These are phyloP conservation scores for Chouioia cunea DNA, from an alignment of 2,888 invertebrate species.

Conservation along the genomic window DNA sequence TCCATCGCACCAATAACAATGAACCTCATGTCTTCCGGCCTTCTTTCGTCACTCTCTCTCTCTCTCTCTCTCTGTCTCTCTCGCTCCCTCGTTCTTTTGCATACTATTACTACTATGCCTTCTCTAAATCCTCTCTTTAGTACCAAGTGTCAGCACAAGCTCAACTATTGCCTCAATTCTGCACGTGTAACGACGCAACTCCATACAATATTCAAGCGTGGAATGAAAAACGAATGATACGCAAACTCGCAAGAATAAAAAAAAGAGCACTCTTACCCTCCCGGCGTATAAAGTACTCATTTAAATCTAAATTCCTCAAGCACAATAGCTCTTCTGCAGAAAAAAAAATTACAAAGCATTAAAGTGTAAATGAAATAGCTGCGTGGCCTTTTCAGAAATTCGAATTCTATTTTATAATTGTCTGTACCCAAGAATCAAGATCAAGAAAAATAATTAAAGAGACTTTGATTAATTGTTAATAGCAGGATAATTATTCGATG, in stretches of 20 bases:
- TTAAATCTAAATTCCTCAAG: no score
- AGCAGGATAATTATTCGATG: slow-evolving; percentile 33
- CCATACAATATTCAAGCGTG: slow-evolving; percentile 10
- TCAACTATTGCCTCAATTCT: background rate
- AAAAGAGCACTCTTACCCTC: no score
- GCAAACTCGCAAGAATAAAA: no score
- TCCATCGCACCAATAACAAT: slow-evolving; percentile 36
- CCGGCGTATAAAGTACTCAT: no score
- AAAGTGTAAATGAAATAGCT: no score
- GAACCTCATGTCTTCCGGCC: slow-evolving; percentile 17
- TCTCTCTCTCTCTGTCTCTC: slow-evolving; percentile 13
- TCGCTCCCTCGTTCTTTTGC: slow-evolving; percentile 3
- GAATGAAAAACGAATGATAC: slow-evolving; percentile 34
- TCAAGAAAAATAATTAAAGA: slow-evolving; percentile 26
- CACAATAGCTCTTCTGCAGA: background rate
- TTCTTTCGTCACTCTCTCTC: slow-evolving; percentile 1
- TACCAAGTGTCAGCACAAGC: slow-evolving; percentile 30
- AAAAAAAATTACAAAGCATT: background rate
- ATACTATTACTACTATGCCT: background rate
- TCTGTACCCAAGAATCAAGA: background rate
- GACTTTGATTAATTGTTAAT: slow-evolving; percentile 40
- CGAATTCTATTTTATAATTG: no score
- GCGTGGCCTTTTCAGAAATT: no score
- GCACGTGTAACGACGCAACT: background rate
- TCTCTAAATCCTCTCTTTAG: background rate